These are phyloP conservation scores for Anadara kagoshimensis DNA, from an alignment of 1,140 invertebrate genomes.

Conservation along the genomic window DNA sequence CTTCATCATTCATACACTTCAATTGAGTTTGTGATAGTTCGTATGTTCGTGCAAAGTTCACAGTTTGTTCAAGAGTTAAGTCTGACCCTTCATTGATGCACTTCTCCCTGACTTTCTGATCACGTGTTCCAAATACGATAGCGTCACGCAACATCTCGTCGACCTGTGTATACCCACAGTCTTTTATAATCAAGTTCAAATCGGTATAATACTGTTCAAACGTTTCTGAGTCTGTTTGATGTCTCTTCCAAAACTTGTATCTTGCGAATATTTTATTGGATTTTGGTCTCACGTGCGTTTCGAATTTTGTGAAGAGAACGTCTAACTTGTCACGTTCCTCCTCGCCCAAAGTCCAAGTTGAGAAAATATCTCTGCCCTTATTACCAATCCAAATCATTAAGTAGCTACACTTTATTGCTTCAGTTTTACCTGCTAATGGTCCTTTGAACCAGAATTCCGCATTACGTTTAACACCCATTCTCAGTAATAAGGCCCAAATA, in stretches of 20 bases:
- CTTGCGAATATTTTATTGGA: slow-evolving; percentile 29
- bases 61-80: no score
- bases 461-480: slow-evolving; percentile 32
- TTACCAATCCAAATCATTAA: slow-evolving; percentile 27
- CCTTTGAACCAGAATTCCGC: slow-evolving; percentile 23
- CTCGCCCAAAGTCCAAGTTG: slow-evolving; percentile 33
- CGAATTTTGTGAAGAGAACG: slow-evolving; percentile 19
- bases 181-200: slow-evolving; percentile 30
- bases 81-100: no score
- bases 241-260: slow-evolving; percentile 32
- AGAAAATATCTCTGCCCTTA: slow-evolving; percentile 22
- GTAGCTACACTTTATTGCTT: slow-evolving; percentile 16
- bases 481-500: no score
- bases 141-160: slow-evolving; percentile 40
- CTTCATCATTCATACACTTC: background rate
- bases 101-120: no score
- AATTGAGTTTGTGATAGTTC: no score
- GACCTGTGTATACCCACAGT: slow-evolving; percentile 29
- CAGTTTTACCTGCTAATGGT: slow-evolving; percentile 15
- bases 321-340: no score
- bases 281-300: slow-evolving; percentile 30
- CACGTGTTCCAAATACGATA: no score
- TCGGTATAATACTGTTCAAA: slow-evolving; percentile 44
- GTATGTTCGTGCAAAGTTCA: no score
- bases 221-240: slow-evolving; percentile 24